Evolutionary conservation across 2,888 invertebrate genomes (phyloP).

Genomic region (Epicampocera succincta): DNA sequence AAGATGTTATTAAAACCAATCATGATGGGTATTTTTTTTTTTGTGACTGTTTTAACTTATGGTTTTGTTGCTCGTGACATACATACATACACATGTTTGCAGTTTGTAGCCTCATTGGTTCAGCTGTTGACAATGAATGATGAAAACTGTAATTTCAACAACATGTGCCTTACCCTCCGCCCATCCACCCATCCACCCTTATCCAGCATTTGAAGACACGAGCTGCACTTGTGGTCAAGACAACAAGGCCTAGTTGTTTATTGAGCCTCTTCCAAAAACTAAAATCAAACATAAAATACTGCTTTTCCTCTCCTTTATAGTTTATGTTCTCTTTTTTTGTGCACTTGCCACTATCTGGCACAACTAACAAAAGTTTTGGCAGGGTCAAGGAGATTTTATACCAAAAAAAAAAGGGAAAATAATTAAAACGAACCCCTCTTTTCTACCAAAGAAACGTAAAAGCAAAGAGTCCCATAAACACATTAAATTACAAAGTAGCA

Average conservation of each 20-base stretch:
- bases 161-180: background rate
- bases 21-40: slow-evolving; percentile 26
- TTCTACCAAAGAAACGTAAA: background rate
- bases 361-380: slow-evolving; percentile 26
- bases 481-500: slow-evolving; percentile 38
- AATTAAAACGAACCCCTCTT: background rate
- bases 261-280: slow-evolving; percentile 25
- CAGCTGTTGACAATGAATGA: slow-evolving; percentile 51
- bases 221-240: slow-evolving; percentile 36
- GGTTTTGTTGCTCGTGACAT: slow-evolving; percentile 42
- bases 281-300: slow-evolving; percentile 44
- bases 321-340: background rate
- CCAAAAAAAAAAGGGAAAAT: background rate
- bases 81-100: no score
- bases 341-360: slow-evolving; percentile 5
- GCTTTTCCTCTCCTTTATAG: background rate
- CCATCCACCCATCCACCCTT: background rate
- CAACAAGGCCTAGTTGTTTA: slow-evolving; percentile 38
- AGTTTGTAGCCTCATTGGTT: background rate
- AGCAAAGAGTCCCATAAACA: background rate
- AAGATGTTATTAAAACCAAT: slow-evolving; percentile 51
- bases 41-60: slow-evolving; percentile 34
- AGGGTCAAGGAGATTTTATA: slow-evolving; percentile 43
- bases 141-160: slow-evolving; percentile 34
- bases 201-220: background rate